Evolutionary conservation across 2,113 vertebrate genomes (phyloP).

Genomic region (Lasiurus cinereus): DNA sequence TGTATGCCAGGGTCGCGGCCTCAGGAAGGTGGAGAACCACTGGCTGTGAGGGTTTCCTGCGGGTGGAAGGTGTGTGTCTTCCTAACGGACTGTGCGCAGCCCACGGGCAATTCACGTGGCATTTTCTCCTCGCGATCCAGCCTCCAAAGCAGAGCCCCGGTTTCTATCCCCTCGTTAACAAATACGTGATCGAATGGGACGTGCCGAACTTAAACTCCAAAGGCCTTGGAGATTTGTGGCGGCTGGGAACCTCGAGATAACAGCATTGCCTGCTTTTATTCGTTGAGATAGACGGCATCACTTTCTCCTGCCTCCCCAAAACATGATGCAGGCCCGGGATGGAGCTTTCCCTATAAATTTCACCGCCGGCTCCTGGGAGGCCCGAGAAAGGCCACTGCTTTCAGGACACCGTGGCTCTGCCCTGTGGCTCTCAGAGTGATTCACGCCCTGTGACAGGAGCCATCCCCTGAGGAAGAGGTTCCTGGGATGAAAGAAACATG

Average conservation of each 20-base stretch:
- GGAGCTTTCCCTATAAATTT: slow-evolving; percentile 75
- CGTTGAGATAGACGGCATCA: slow-evolving; percentile 73
- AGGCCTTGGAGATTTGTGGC: slow-evolving; percentile 58
- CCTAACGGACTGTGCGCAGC: slow-evolving; percentile 6
- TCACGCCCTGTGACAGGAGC: slow-evolving; percentile 53
- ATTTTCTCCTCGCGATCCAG: not conserved
- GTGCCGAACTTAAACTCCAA: slow-evolving; percentile 18
- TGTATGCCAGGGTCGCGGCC: too few species aligned
- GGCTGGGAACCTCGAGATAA: slow-evolving; percentile 57
- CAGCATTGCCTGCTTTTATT: slow-evolving; percentile 65
- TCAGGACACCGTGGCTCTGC: slow-evolving; percentile 46
- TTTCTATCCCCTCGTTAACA: not conserved
- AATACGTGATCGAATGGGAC: not conserved
- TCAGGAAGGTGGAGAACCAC: too few species aligned
- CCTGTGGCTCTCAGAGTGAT: slow-evolving; percentile 61
- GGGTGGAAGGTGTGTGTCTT: not conserved
- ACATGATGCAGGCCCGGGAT: slow-evolving; percentile 67
- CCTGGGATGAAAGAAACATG: slow-evolving; percentile 66
- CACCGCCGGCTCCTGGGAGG: slow-evolving; percentile 59
- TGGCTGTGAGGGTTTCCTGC: not conserved
- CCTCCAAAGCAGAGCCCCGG: not conserved
- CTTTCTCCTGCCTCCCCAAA: slow-evolving; percentile 75
- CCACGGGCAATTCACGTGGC: not conserved
- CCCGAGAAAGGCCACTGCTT: slow-evolving; percentile 63
- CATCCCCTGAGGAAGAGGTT: slow-evolving; percentile 5